Evolutionary conservation across 1,140 invertebrate genomes (phyloP), one percentile per base, ranked within the genome.

Genomic region (Homalodisca vitripennis): DNA sequence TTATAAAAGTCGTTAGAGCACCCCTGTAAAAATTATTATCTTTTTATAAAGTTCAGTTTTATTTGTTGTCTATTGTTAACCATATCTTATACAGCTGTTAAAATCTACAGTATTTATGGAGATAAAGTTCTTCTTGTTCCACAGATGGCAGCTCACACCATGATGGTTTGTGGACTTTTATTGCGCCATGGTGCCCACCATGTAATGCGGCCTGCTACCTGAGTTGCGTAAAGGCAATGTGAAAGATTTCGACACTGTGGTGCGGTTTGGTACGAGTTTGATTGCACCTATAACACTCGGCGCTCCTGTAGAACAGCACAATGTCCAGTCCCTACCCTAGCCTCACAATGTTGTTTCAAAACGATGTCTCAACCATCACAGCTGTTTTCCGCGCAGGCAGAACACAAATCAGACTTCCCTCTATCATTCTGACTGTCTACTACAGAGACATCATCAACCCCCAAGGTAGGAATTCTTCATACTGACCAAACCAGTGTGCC

Each of bases 81-180:
- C n/a, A n/a, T n/a, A n/a, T n/a, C n/a, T n/a, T n/a, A n/a, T n/a
- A n/a, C n/a, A n/a, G n/a, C n/a, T n/a, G n/a, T n/a, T n/a, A n/a
- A n/a, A n/a, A n/a, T n/a, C n/a, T n/a, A n/a, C n/a, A n/a, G n/a
- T n/a, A n/a, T n/a, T n/a, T n/a, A n/a, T n/a, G n/a, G n/a, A n/a
- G n/a, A n/a, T n/a, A n/a, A n/a, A n/a, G n/a, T n/a, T n/a, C n/a
- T n/a, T n/a, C n/a, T n/a, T n/a, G n/a, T n/a, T n/a, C n/a, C n/a
- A n/a, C n/a, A n/a, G n/a, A n/a, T n/a, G n/a, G n/a, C n/a, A n/a
- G n/a, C n/a, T n/a, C n/a, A n/a, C n/a, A n/a, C n/a, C n/a, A n/a
- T n/a, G n/a, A n/a, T 91, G 88, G 89, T 87, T 93, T 75, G 83
- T 93, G 29, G 90, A 93, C 75, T 92, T 91, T 82, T 92, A 90